Evolutionary conservation across 2,888 invertebrate species (phyloP).

Genomic region (Meteorus colon): DNA sequence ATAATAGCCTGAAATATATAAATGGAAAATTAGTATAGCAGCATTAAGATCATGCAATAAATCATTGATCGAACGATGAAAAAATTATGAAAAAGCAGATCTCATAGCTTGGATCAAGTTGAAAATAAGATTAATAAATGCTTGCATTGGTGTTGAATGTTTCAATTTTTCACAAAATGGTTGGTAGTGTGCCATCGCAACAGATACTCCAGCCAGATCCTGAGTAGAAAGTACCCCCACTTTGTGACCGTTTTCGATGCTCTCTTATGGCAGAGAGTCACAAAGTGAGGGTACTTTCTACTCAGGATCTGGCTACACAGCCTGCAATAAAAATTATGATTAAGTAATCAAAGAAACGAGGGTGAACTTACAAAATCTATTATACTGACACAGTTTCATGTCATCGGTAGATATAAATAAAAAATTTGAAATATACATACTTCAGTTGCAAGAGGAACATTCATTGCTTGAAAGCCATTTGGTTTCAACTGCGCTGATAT

Average conservation of each 20-base stretch:
- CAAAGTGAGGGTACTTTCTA: no score
- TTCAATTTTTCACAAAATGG: not conserved
- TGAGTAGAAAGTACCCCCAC: no score
- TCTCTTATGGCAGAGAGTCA: no score
- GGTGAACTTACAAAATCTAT: no score
- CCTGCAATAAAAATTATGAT: slow-evolving; percentile 9
- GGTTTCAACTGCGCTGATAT: slow-evolving; percentile 43
- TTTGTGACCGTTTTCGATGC: no score
- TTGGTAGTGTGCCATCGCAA: slow-evolving; percentile 10
- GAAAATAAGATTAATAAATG: slow-evolving; percentile 23
- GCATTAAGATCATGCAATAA: not conserved
- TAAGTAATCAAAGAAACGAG: not conserved
- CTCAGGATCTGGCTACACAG: no score
- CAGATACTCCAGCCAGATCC: slow-evolving; percentile 16
- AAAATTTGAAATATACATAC: not conserved
- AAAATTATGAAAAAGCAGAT: not conserved
- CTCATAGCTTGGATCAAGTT: slow-evolving; percentile 2
- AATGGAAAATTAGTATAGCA: not conserved
- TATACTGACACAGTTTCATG: no score
- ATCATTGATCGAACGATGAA: not conserved
- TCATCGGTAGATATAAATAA: not conserved
- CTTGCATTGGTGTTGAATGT: slow-evolving; percentile 42
- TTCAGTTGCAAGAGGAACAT: slow-evolving; percentile 11
- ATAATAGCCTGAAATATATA: slow-evolving; percentile 10
- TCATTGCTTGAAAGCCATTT: slow-evolving; percentile 27